These are phyloP conservation scores for Petrophora chlorosata DNA, from an alignment of 2,888 invertebrate species.

Conservation along the genomic window DNA sequence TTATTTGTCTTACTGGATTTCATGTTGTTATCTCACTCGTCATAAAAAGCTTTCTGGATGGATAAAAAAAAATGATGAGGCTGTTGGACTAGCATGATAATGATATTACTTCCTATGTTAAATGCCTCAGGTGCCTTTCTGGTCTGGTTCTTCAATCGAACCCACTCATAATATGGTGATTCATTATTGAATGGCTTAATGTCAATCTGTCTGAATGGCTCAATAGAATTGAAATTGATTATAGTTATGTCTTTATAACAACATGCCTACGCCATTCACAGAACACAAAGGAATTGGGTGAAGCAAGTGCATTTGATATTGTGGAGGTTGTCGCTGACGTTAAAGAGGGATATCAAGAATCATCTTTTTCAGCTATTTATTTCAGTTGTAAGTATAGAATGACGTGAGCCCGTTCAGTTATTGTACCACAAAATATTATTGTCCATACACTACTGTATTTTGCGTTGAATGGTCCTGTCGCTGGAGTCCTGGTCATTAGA, in stretches of 20 bases:
- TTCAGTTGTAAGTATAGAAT: conserved; percentile 75
- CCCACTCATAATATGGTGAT: conserved; percentile 32
- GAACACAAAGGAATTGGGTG: conserved; percentile 72
- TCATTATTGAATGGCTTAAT: conserved; percentile 35
- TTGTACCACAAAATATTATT: too few relatives aligned
- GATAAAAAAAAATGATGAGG: conserved; percentile 20
- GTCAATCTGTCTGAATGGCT: conserved; percentile 26
- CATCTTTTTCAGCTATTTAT: conserved; percentile 81
- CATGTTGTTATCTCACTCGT: too few relatives aligned
- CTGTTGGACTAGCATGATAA: conserved; percentile 18
- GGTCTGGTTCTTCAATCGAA: conserved; percentile 4
- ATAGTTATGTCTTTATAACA: not conserved
- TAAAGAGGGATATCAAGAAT: conserved; percentile 83
- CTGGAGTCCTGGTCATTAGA: too few relatives aligned
- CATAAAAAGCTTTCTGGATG: too few relatives aligned
- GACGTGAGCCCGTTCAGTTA: too few relatives aligned
- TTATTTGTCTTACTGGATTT: too few relatives aligned
- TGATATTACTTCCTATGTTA: too few relatives aligned
- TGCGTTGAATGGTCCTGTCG: too few relatives aligned
- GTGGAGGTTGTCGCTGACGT: conserved; percentile 86
- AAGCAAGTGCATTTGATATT: conserved; percentile 87
- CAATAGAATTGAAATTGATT: conserved; percentile 10
- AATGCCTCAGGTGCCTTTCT: conserved; percentile 18
- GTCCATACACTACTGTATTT: too few relatives aligned
- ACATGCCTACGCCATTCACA: conserved; percentile 37